phyloP scores from a whole-genome alignment of 1,140 invertebrate genomes.

The Drosophila ercepeae region DNA sequence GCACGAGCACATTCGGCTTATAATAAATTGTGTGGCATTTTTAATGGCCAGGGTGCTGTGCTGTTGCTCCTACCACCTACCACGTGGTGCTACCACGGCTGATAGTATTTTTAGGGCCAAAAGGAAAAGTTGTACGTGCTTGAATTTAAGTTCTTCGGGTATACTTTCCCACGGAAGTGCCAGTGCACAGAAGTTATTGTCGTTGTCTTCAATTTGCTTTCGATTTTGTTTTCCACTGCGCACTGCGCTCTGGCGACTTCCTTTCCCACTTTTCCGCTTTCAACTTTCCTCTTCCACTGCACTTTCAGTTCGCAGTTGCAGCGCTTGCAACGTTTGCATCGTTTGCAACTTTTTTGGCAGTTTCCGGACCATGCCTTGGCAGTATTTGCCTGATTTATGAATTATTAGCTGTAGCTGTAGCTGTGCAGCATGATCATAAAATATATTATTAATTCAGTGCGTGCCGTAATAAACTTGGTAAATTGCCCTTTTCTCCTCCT shows the following conservation, averaged over 20 bases:
- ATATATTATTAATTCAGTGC: slow-evolving; percentile 67
- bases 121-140: slow-evolving; percentile 63
- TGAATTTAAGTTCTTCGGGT: slow-evolving; percentile 65
- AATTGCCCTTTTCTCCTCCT: slow-evolving; percentile 27
- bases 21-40: slow-evolving; percentile 76
- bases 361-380: slow-evolving; percentile 36
- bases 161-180: slow-evolving; percentile 43
- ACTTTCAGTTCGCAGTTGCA: slow-evolving; percentile 1
- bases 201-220: slow-evolving; percentile 79
- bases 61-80: not conserved
- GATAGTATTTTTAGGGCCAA: slow-evolving; percentile 35
- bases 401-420: slow-evolving; percentile 54
- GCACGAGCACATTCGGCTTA: slow-evolving; percentile 39
- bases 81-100: not conserved
- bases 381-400: slow-evolving; percentile 66
- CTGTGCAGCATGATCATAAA: slow-evolving; percentile 32
- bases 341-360: slow-evolving; percentile 55
- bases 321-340: slow-evolving; percentile 44
- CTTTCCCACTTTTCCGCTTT: slow-evolving; percentile 11
- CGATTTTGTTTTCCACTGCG: slow-evolving; percentile 68
- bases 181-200: slow-evolving; percentile 54
- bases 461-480: slow-evolving; percentile 60
- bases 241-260: slow-evolving; percentile 41
- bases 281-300: not conserved
- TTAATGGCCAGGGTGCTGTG: slow-evolving; percentile 56